phyloP scores from a whole-genome alignment of 2,113 vertebrate genomes.

The Tauraco erythrolophus region DNA sequence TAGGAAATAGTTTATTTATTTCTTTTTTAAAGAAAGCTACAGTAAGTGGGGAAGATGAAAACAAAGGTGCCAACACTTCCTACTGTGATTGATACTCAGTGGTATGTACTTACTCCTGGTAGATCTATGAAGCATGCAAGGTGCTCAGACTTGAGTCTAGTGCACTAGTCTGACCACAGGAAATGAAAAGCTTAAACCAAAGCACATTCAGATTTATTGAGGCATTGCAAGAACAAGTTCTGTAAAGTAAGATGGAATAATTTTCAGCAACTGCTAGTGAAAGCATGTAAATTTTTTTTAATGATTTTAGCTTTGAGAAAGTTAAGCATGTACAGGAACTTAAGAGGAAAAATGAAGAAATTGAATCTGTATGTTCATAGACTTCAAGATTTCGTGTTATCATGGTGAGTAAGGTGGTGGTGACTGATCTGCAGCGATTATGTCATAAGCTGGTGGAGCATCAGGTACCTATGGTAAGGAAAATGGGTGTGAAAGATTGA shows the following conservation, averaged over 20 bases:
- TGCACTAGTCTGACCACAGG: background rate
- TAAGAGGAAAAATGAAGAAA: background rate
- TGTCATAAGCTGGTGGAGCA: constrained; percentile 93
- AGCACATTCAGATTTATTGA: constrained; percentile 8
- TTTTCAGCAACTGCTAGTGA: background rate
- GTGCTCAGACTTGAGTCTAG: background rate
- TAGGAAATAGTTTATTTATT: background rate
- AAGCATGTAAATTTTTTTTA: background rate
- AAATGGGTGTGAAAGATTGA: background rate
- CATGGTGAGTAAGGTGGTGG: constrained; percentile 91
- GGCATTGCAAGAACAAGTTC: background rate
- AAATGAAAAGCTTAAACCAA: background rate
- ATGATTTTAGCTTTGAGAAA: background rate
- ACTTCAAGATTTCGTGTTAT: constrained; percentile 18
- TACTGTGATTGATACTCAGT: background rate
- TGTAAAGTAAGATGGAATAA: background rate
- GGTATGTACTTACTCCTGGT: background rate
- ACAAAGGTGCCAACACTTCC: background rate
- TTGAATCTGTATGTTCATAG: background rate
- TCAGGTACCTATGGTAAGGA: constrained; percentile 82
- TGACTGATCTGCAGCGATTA: constrained; percentile 78
- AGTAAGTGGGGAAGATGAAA: background rate
- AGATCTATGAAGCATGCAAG: background rate
- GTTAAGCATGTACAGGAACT: background rate
- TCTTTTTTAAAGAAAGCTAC: background rate